Evolutionary conservation across 2,888 invertebrate species (phyloP).

Genomic region (Cristatella mucedo): DNA sequence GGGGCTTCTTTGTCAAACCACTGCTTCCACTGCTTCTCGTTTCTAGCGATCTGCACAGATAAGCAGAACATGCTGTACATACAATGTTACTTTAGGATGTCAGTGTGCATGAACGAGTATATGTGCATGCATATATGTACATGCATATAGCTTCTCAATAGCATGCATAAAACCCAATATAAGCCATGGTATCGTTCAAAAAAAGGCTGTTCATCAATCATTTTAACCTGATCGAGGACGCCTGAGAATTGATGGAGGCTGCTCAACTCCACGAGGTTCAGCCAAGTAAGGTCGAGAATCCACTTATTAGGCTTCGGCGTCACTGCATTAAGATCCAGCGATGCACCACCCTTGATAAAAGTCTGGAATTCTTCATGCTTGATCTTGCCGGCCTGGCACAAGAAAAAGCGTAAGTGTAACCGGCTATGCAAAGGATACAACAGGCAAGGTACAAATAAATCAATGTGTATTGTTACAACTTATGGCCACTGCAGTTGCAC

Average conservation of each 20-base stretch:
- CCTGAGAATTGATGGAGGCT: constrained; percentile 38
- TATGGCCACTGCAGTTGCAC: too few species aligned
- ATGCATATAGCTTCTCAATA: too few species aligned
- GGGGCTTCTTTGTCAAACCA: constrained; percentile 40
- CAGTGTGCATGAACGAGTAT: too few species aligned
- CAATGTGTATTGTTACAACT: too few species aligned
- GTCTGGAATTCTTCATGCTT: constrained; percentile 34
- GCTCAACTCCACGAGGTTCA: constrained; percentile 37
- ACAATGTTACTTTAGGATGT: too few species aligned
- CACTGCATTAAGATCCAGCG: constrained; percentile 37
- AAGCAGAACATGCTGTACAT: too few species aligned
- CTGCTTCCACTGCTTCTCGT: constrained; percentile 37
- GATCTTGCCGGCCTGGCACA: constrained; percentile 19
- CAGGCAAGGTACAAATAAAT: too few species aligned
- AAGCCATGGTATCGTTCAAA: too few species aligned
- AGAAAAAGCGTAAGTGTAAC: too few species aligned
- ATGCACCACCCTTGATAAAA: constrained; percentile 37
- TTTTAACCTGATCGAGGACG: constrained; percentile 33
- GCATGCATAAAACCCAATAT: too few species aligned
- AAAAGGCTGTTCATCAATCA: neutral
- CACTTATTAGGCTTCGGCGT: constrained; percentile 36
- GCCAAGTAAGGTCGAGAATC: constrained; percentile 38
- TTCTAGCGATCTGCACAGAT: constrained; percentile 29
- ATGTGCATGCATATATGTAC: too few species aligned
- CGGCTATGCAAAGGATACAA: too few species aligned